Evolutionary conservation across 2,888 invertebrate species (phyloP).

Genomic region (Polydesmus complanatus): DNA sequence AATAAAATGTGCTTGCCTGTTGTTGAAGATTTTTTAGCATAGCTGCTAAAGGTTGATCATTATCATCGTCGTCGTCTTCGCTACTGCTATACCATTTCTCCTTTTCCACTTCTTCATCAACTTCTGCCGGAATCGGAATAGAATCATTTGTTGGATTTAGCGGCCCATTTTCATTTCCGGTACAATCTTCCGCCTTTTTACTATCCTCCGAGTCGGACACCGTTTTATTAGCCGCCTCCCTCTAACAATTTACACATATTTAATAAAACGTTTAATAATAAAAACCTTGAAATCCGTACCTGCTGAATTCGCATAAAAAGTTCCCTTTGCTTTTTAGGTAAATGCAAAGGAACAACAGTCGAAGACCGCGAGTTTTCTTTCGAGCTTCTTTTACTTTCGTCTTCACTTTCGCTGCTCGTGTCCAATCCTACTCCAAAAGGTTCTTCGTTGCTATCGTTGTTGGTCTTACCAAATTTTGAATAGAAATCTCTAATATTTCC

Average conservation of each 20-base stretch:
- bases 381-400: background rate
- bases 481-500: background rate
- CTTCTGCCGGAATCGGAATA: background rate
- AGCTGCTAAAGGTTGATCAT: constrained; percentile 21
- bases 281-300: too few species aligned
- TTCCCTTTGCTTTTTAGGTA: constrained; percentile 51
- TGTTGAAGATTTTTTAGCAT: constrained; percentile 21
- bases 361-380: background rate
- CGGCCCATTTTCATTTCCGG: background rate
- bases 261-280: background rate
- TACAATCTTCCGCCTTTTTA: background rate
- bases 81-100: constrained; percentile 63
- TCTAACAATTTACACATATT: background rate
- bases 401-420: constrained; percentile 5
- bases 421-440: background rate
- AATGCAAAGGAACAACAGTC: constrained; percentile 35
- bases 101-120: constrained; percentile 20
- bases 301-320: constrained; percentile 51
- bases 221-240: background rate
- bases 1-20: constrained; percentile 9
- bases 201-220: background rate
- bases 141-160: background rate
- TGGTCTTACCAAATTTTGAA: background rate
- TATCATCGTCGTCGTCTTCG: constrained; percentile 41
- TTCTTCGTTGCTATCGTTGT: background rate